Percentiles rank a stretch among this genome's conserved stretches.
phyloP scores from a whole-genome alignment of 2,888 invertebrate species.

The Stenodera caucasica region DNA sequence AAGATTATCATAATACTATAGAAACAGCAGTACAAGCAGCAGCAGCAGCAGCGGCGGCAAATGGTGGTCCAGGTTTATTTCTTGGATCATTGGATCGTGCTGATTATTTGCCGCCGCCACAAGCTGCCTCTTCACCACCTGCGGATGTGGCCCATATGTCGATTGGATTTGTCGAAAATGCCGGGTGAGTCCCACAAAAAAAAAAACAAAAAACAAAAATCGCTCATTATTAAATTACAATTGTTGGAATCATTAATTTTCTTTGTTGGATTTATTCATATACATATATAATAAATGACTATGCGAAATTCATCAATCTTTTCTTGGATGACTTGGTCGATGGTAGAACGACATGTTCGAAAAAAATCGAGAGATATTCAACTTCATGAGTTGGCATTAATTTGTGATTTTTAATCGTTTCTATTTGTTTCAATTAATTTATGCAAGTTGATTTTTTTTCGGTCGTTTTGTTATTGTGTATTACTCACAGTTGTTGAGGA shows the following conservation, averaged over 20 bases:
- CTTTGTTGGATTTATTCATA: neutral
- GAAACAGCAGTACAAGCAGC: constrained; percentile 31
- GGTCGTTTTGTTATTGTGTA: no score
- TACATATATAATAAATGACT: neutral
- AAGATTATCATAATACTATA: constrained; percentile 37
- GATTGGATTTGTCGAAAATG: constrained; percentile 47
- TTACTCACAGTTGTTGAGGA: no score
- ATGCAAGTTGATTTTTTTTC: no score
- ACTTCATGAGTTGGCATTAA: neutral
- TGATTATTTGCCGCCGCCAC: constrained; percentile 48
- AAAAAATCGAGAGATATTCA: neutral
- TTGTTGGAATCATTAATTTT: constrained; percentile 4
- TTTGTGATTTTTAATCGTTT: neutral
- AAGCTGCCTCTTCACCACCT: constrained; percentile 45
- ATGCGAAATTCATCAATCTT: neutral
- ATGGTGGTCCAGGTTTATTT: constrained; percentile 37
- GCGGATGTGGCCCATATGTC: constrained; percentile 45
- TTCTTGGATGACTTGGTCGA: neutral
- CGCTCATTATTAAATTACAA: neutral
- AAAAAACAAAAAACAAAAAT: neutral
- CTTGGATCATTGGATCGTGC: constrained; percentile 46
- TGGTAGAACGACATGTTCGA: neutral
- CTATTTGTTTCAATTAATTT: no score
- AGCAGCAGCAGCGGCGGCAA: constrained; percentile 33
- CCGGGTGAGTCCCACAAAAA: constrained; percentile 42